A percentile compares a stretch with the other conserved stretches of the same genome.
Conservation (phyloP, 1,140 invertebrate species). For the Drosophila lowei region DNA sequence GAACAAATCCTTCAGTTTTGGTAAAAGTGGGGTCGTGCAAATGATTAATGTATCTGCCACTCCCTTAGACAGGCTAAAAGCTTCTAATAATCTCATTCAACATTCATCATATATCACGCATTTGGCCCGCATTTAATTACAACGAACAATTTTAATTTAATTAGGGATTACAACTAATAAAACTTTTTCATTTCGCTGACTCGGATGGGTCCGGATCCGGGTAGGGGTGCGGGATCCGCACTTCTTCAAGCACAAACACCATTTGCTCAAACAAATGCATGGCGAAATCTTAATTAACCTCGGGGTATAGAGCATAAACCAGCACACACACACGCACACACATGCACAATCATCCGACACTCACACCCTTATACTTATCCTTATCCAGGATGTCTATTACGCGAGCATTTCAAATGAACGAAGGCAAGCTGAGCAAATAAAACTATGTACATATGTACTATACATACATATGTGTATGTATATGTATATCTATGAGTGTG, state of each 20-base stretch:
- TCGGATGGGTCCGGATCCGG: slow-evolving; percentile 25
- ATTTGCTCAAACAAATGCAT: slow-evolving; percentile 73
- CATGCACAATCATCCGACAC: slow-evolving; percentile 1
- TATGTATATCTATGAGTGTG: background rate
- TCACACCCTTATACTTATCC: slow-evolving; percentile 11
- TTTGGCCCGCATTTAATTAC: slow-evolving; percentile 60
- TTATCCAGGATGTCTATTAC: slow-evolving; percentile 51
- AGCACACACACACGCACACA: slow-evolving; percentile 26
- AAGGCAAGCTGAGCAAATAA: slow-evolving; percentile 76
- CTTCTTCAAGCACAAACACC: slow-evolving; percentile 42
- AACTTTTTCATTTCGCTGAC: slow-evolving; percentile 64
- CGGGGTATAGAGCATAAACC: slow-evolving; percentile 70
- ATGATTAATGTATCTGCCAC: slow-evolving; percentile 15
- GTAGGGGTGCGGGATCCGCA: background rate
- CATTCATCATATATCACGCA: slow-evolving; percentile 45
- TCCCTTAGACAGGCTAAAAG: background rate
- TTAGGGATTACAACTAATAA: slow-evolving; percentile 76
- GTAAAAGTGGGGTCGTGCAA: background rate
- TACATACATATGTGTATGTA: background rate
- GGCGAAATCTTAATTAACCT: slow-evolving; percentile 80
- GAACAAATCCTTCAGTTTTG: too few relatives aligned
- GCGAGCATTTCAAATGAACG: slow-evolving; percentile 68
- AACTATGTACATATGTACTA: slow-evolving; percentile 43
- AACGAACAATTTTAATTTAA: slow-evolving; percentile 66
- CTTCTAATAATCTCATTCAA: slow-evolving; percentile 37